phyloP scores from a whole-genome alignment of 2,113 vertebrate genomes.

The Pluvianellus socialis region DNA sequence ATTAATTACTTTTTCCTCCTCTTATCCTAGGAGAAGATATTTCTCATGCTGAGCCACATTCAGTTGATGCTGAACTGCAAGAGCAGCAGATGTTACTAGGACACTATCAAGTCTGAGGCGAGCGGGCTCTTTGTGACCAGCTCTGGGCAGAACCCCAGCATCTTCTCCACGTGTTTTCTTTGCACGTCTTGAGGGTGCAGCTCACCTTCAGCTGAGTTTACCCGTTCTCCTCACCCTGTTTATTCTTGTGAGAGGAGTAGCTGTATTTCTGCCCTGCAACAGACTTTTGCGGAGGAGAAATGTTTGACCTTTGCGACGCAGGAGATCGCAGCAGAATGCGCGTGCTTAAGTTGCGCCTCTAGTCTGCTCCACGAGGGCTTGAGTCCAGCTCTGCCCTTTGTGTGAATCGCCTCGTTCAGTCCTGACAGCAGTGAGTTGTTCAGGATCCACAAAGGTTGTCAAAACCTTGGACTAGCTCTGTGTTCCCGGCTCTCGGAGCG shows the following conservation, averaged over 20 bases:
- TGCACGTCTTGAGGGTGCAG: neutral
- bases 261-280: neutral
- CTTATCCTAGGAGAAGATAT: neutral
- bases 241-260: neutral
- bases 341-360: rapidly evolving
- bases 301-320: neutral
- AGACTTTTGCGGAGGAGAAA: neutral
- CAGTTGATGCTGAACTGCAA: neutral
- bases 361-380: neutral
- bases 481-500: neutral
- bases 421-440: neutral
- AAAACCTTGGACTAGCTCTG: neutral
- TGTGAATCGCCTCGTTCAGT: neutral
- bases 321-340: rapidly evolving
- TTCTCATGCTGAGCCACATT: neutral
- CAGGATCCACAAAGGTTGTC: neutral
- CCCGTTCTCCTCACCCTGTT: neutral
- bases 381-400: neutral
- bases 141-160: neutral
- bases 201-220: neutral
- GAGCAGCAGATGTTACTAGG: neutral
- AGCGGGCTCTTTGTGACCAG: neutral
- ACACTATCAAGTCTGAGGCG: neutral
- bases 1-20: constrained; percentile 30
- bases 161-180: neutral